Evolutionary conservation across 2,113 vertebrate species (phyloP).

Genomic region (Hypocryptadius cinnamomeus): DNA sequence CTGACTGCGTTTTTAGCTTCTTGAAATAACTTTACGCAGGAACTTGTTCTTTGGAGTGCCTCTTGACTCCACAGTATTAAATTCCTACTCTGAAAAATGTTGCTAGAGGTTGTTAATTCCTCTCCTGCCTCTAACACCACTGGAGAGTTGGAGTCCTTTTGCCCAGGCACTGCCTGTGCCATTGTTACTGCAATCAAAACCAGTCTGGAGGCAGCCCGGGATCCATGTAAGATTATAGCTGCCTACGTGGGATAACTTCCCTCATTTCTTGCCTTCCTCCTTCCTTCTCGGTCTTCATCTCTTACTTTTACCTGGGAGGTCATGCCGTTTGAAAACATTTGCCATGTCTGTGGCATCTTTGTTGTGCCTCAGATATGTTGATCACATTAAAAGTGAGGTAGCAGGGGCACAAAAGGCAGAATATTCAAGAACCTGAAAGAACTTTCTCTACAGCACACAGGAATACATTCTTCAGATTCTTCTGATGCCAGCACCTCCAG

Average conservation of each 20-base stretch:
- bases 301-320: neutral
- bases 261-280: neutral
- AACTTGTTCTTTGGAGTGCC: slow-evolving; percentile 7
- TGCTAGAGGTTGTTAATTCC: neutral
- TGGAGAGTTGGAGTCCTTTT: neutral
- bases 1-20: neutral
- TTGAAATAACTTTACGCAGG: neutral
- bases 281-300: neutral
- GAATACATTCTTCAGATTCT: neutral
- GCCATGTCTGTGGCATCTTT: neutral
- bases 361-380: neutral
- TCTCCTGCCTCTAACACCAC: neutral
- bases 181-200: neutral
- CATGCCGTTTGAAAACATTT: neutral
- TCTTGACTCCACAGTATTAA: neutral
- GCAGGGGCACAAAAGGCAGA: neutral
- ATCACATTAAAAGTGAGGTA: neutral
- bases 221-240: neutral
- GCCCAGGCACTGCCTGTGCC: neutral
- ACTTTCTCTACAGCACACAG: neutral
- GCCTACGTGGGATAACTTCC: neutral
- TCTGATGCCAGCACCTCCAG: neutral
- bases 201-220: neutral
- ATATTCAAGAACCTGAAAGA: neutral
- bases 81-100: neutral